Evolutionary conservation across 2,797 vertebrate species (phyloP), one percentile per base, ranked within the genome.

Genomic region (Bufotes viridis): DNA sequence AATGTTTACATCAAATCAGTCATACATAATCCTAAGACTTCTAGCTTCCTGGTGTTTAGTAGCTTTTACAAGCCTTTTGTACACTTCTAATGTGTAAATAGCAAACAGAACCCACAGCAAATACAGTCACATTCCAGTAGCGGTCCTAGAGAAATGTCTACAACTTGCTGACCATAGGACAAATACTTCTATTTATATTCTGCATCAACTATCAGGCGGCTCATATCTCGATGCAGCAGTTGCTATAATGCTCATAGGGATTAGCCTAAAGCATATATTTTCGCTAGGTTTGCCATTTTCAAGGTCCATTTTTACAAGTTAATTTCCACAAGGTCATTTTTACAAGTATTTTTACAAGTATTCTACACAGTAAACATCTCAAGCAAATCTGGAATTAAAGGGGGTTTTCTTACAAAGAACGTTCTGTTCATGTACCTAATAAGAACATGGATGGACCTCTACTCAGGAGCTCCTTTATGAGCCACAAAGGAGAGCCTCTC

Each of bases 51-150:
- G 72, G 72, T 51, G 22, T 34, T 75, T 22, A 75, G 20, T 22
- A 76, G 0, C 22, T 76, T 53, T 76, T 55, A 76, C 74, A 76
- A 76, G 74, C 22, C 42, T 55, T 76, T 76, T 76, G 22, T 53
- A 53, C 74, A 76, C 20, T 76, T 76, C 20, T 55, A 53, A 76
- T 53, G 49, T 76, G 12, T 55, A 53, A 76, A 53, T 24, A 55
- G 22, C 22, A 76, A 76, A 76, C n/a, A 76, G 5, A n/a, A 53
- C 0, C 51, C 13, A 75, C 22, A 51, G 42, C 72, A 75, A 75
- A 75, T 51, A 76, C 51, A 24, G 49, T 24, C 49, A 53, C 74
- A 76, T 53, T 53, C 51, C 51, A 76, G 49, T 14, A n/a, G 49
- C 22, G 6, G 74, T 12, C 49, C 14, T 70, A 65, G 22, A 24